Evolutionary conservation across 2,888 invertebrate genomes (phyloP), one percentile per base, ranked within the genome.

Genomic region (Nomada lathburiana): DNA sequence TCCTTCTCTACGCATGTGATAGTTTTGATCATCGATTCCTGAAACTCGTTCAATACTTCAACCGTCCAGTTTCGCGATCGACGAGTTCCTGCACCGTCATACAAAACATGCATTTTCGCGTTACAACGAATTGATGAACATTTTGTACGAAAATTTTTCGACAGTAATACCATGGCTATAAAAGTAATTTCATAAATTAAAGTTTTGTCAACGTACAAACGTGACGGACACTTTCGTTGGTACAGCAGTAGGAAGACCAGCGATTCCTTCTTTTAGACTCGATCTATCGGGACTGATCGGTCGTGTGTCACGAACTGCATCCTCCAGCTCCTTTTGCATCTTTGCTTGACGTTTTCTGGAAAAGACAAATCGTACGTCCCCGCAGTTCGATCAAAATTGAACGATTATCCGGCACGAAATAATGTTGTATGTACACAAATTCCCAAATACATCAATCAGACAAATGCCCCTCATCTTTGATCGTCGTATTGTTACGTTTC

Each of bases 261-360:
- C 86, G 50, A 92, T 90, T 75, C 94, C 94, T 89, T 95, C 95
- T 86, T 94, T 94, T 71, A 94, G 87, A 84, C 94, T 94, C 36
- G 94, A 94, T 65, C 94, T 93, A 84, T 95, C 95, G 57, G 95
- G 94, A 77, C 94, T 93, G 70, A 94, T 86, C 26, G 95, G 94
- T 86, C 96, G 95, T 36, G 95, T 95, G 85, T 97, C 97, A 92
- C 97, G 97, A 0, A 98, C 98, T 26, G 98, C 98, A 92, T 98
- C 98, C 94, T 98, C 98, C 65, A 99, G 94, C 91, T 99, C 98
- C 93, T 97, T 97, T 92, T 97, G 97, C 93, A 99, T 95, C 94
- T 97, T 97, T 86, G 97, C 97, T 93, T 97, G 97, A 92, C 97
- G 96, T 95, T 97, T 97, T 94, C 98, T 98, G 95, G 65, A 88